These are phyloP conservation scores for Hypsibius dujardini DNA, from an alignment of 1,140 invertebrate genomes.

Conservation along the genomic window DNA sequence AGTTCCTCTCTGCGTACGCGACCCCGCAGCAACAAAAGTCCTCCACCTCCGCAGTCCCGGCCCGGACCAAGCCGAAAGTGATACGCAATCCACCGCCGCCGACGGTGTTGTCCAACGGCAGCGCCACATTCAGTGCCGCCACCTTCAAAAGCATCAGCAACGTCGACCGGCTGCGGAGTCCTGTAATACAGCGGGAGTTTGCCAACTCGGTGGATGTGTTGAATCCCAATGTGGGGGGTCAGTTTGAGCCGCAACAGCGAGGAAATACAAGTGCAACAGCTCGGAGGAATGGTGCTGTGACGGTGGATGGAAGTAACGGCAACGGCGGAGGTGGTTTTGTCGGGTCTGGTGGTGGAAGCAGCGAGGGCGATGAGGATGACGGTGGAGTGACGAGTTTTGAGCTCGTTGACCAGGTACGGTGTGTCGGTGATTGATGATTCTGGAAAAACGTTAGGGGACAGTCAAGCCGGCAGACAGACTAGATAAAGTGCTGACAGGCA, in stretches of 20 bases:
- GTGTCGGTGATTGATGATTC: not conserved
- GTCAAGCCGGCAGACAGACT: too few species aligned
- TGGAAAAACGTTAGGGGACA: not conserved
- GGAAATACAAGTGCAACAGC: not conserved
- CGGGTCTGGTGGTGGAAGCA: too few species aligned
- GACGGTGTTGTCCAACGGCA: not conserved
- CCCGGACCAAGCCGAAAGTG: not conserved
- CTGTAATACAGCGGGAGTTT: conserved; percentile 7
- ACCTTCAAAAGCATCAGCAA: not conserved
- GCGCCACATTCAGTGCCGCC: not conserved
- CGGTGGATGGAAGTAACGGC: too few species aligned
- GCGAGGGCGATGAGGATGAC: not conserved
- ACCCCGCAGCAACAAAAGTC: not conserved
- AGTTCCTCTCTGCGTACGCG: not conserved
- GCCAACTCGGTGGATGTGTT: conserved; percentile 14
- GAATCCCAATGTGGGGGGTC: not conserved
- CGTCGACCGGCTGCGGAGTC: not conserved
- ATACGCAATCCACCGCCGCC: not conserved
- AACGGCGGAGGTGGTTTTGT: too few species aligned
- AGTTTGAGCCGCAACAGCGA: not conserved
- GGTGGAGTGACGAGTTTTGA: not conserved
- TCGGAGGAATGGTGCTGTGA: too few species aligned
- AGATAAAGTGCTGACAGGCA: too few species aligned
- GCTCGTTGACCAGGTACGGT: not conserved
- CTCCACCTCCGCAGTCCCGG: not conserved